Evolutionary conservation across 2,113 vertebrate species (phyloP).

Genomic region (Nansenia antarctica): DNA sequence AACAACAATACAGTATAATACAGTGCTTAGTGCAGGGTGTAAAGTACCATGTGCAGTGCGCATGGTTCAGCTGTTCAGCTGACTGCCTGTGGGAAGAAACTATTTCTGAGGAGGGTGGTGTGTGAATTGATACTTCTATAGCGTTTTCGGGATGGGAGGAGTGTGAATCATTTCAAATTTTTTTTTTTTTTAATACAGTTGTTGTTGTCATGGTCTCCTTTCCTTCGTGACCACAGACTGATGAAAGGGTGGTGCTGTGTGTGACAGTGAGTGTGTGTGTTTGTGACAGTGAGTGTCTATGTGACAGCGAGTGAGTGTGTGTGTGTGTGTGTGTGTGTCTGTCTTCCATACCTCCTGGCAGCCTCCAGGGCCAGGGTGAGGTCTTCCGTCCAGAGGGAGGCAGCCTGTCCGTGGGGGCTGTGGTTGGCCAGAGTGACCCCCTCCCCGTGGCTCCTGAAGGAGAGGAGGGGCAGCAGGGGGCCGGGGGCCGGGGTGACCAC

Average conservation of each 20-base stretch:
- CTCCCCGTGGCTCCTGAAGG: conserved; percentile 83
- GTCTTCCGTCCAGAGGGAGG: conserved; percentile 89
- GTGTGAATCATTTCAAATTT: too few species aligned
- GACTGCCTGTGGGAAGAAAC: too few species aligned
- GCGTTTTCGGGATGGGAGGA: too few species aligned
- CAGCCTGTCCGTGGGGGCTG: conserved; percentile 78
- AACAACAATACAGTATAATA: too few species aligned
- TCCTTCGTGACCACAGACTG: too few species aligned
- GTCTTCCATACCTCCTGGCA: conserved; percentile 69
- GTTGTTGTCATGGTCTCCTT: too few species aligned
- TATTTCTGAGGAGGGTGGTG: too few species aligned
- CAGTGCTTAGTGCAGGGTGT: too few species aligned
- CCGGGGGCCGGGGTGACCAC: conserved; percentile 69
- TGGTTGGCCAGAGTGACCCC: conserved; percentile 81
- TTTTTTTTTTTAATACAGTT: too few species aligned
- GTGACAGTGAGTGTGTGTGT: not conserved
- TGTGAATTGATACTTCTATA: too few species aligned
- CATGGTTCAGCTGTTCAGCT: too few species aligned
- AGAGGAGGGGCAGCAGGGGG: conserved; percentile 74
- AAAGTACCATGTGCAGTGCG: too few species aligned
- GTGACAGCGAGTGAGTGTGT: not conserved
- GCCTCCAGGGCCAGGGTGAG: conserved; percentile 85
- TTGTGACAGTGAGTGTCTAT: not conserved
- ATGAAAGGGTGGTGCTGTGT: not conserved
- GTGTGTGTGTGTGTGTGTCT: not conserved